Evolutionary conservation across 2,888 invertebrate genomes (phyloP).

Genomic region (Venusia cambrica): DNA sequence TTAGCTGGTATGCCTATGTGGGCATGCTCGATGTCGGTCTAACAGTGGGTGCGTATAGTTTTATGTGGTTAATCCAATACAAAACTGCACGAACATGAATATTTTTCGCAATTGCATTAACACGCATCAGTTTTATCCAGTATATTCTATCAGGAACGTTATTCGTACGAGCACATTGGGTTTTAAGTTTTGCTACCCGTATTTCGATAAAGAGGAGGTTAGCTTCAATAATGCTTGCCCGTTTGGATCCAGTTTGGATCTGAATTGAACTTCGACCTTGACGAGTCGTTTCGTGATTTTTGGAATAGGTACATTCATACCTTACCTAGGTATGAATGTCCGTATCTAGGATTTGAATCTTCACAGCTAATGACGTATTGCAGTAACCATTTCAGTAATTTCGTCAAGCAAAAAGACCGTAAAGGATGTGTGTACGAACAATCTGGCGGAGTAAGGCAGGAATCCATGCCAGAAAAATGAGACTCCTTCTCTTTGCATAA

Average conservation of each 20-base stretch:
- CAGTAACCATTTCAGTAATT: conserved; percentile 86
- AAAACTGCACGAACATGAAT: conserved; percentile 27
- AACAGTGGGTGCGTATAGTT: conserved; percentile 34
- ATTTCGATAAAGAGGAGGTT: too few relatives aligned
- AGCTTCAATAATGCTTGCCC: too few relatives aligned
- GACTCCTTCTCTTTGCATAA: conserved; percentile 89
- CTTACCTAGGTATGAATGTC: too few relatives aligned
- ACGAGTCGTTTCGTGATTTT: too few relatives aligned
- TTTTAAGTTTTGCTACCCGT: too few relatives aligned
- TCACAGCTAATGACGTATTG: too few relatives aligned
- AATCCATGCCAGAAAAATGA: conserved; percentile 97
- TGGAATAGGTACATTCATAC: too few relatives aligned
- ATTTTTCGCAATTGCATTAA: conserved; percentile 15
- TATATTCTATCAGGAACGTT: neutral
- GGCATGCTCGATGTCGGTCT: conserved; percentile 28
- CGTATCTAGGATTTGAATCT: too few relatives aligned
- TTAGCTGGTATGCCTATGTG: conserved; percentile 47
- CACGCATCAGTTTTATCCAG: neutral
- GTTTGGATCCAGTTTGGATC: too few relatives aligned
- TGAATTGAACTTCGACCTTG: too few relatives aligned
- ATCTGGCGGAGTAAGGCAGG: conserved; percentile 94
- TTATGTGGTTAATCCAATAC: conserved; percentile 53
- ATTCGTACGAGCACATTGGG: too few relatives aligned
- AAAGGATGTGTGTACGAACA: conserved; percentile 96
- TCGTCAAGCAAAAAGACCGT: conserved; percentile 96